These are phyloP conservation scores for Lophotis ruficrista DNA, from an alignment of 2,113 vertebrate species.

Conservation along the genomic window DNA sequence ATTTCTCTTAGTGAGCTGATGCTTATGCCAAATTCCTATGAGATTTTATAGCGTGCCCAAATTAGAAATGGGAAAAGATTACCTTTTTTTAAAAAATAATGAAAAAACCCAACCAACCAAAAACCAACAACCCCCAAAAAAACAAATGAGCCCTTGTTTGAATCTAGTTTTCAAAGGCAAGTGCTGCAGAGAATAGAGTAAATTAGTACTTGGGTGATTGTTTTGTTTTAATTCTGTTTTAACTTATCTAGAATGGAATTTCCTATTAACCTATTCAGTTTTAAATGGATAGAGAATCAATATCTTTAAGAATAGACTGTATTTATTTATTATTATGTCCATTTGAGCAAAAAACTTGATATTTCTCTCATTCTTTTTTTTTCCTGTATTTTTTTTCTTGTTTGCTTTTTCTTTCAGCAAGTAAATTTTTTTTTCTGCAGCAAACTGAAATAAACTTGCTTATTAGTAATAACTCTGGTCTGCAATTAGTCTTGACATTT, in stretches of 20 bases:
- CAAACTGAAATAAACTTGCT: not conserved
- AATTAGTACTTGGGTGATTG: not conserved
- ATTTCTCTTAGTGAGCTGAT: not conserved
- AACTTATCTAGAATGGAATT: not conserved
- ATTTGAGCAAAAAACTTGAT: not conserved
- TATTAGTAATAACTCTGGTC: not conserved
- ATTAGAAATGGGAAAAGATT: not conserved
- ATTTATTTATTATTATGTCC: not conserved
- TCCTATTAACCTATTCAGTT: not conserved
- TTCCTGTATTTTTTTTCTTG: not conserved
- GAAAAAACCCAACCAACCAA: too few relatives aligned
- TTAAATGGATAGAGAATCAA: not conserved
- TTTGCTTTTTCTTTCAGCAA: not conserved
- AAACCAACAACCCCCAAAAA: too few relatives aligned
- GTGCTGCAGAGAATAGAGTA: not conserved
- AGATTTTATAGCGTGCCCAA: not conserved
- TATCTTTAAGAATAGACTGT: not conserved
- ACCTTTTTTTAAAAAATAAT: not conserved
- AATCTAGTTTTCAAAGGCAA: not conserved
- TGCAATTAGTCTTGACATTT: not conserved
- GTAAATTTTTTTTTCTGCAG: not conserved
- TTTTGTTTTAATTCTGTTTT: slow-evolving; percentile 7
- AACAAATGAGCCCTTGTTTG: not conserved
- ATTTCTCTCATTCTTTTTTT: not conserved
- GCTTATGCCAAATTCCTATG: not conserved